Percentiles rank a stretch among this genome's conserved stretches.
These are phyloP conservation scores for Apogon hyalosoma DNA, from an alignment of 2,797 vertebrate species.

Conservation along the genomic window DNA sequence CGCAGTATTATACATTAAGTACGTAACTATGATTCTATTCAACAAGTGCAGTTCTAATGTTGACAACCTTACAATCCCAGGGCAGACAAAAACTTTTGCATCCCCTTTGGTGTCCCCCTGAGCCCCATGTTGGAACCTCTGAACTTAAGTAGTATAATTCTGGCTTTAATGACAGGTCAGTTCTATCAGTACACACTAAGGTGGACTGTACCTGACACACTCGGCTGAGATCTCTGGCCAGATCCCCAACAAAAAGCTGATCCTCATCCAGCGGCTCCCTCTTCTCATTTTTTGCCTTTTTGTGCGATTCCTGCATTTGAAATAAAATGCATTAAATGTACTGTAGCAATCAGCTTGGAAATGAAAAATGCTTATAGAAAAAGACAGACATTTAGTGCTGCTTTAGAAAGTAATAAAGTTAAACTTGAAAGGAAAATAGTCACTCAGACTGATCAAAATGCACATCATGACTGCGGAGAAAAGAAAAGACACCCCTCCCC, in stretches of 20 bases:
- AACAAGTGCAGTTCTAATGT: too few species aligned
- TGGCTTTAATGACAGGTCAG: not conserved
- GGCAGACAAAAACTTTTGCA: too few species aligned
- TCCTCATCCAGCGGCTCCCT: slow-evolving; percentile 80
- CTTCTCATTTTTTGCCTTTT: slow-evolving; percentile 74
- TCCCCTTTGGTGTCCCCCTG: too few species aligned
- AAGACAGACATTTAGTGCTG: slow-evolving; percentile 16
- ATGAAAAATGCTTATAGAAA: not conserved
- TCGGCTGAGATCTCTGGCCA: slow-evolving; percentile 82
- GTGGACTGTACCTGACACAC: slow-evolving; percentile 82
- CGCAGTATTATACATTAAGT: too few species aligned
- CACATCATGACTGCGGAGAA: slow-evolving; percentile 51
- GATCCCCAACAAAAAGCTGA: slow-evolving; percentile 82
- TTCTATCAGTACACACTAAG: not conserved
- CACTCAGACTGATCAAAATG: slow-evolving; percentile 67
- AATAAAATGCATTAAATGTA: not conserved
- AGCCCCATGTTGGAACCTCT: too few species aligned
- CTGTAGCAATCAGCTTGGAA: not conserved
- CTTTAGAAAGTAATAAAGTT: slow-evolving; percentile 40
- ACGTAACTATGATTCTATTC: too few species aligned
- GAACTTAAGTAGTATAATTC: too few species aligned
- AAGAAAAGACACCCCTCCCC: slow-evolving; percentile 16
- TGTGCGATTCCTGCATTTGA: slow-evolving; percentile 77
- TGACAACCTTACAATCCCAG: too few species aligned
- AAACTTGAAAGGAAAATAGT: slow-evolving; percentile 30